Evolutionary conservation across 2,113 vertebrate genomes (phyloP).

Genomic region (Carettochelys insculpta): DNA sequence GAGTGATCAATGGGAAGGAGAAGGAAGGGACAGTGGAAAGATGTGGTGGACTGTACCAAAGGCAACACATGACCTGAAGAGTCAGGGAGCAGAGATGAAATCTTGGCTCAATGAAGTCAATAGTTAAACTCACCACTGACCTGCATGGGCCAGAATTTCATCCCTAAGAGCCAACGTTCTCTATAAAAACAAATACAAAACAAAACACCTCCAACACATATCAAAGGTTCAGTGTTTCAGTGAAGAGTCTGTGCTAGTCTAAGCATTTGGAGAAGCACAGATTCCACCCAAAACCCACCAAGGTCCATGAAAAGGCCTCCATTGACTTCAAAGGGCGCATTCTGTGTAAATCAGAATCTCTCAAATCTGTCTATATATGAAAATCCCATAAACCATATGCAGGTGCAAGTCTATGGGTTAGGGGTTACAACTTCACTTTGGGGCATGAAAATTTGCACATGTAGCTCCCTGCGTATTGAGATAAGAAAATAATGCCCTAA

Average conservation of each 20-base stretch:
- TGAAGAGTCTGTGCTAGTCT: not conserved
- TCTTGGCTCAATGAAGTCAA: not conserved
- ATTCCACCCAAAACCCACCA: not conserved
- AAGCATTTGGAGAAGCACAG: not conserved
- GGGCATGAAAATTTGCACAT: not conserved
- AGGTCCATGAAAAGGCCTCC: not conserved
- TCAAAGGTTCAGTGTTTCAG: not conserved
- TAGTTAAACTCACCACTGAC: not conserved
- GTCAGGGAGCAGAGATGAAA: not conserved
- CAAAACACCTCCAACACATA: not conserved
- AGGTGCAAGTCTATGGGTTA: not conserved
- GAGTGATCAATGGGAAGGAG: not conserved
- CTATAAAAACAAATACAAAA: not conserved
- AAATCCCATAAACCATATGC: not conserved
- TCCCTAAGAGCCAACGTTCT: not conserved
- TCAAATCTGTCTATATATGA: not conserved
- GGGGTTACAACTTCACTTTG: not conserved
- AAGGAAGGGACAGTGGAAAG: not conserved
- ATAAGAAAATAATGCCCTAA: slow-evolving; percentile 9
- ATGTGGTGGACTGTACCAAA: not conserved
- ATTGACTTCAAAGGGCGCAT: not conserved
- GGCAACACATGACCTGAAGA: not conserved
- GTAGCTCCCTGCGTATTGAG: not conserved
- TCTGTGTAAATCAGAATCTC: not conserved
- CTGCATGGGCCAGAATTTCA: not conserved